These are phyloP conservation scores for Meleagris gallopavo DNA, from an alignment of 2,113 vertebrate species.

Conservation along the genomic window DNA sequence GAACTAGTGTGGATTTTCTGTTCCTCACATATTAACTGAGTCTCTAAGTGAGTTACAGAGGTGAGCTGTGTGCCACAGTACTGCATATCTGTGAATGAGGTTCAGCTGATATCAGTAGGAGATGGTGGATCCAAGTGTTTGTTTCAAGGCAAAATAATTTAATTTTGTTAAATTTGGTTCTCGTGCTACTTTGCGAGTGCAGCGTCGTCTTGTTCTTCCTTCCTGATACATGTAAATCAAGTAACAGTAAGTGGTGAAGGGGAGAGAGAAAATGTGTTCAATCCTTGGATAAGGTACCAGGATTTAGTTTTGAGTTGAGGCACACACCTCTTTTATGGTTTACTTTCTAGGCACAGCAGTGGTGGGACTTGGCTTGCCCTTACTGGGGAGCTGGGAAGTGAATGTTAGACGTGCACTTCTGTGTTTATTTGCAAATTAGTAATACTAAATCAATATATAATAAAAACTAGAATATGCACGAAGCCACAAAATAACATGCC, in stretches of 20 bases:
- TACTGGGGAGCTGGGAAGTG: not conserved
- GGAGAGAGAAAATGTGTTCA: not conserved
- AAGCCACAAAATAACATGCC: conserved; percentile 11
- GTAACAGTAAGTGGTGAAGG: not conserved
- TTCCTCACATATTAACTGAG: fast-evolving
- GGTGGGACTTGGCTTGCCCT: not conserved
- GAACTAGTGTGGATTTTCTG: not conserved
- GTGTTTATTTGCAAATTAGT: conserved; percentile 31
- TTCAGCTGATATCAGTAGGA: not conserved
- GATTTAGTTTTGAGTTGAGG: not conserved
- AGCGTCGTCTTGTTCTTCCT: not conserved
- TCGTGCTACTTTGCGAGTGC: not conserved
- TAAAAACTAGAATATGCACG: not conserved
- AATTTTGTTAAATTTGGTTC: not conserved
- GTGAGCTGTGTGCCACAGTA: not conserved
- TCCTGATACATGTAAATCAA: not conserved
- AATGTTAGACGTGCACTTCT: not conserved
- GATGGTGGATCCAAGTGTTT: not conserved
- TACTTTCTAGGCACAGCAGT: not conserved
- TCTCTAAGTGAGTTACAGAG: not conserved
- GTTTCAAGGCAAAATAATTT: not conserved
- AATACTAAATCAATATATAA: not conserved
- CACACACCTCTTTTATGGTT: not conserved
- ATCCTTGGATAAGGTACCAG: not conserved
- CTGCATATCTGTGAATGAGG: not conserved